phyloP scores from a whole-genome alignment of 2,797 vertebrate species.

The Cossypha heuglini region DNA sequence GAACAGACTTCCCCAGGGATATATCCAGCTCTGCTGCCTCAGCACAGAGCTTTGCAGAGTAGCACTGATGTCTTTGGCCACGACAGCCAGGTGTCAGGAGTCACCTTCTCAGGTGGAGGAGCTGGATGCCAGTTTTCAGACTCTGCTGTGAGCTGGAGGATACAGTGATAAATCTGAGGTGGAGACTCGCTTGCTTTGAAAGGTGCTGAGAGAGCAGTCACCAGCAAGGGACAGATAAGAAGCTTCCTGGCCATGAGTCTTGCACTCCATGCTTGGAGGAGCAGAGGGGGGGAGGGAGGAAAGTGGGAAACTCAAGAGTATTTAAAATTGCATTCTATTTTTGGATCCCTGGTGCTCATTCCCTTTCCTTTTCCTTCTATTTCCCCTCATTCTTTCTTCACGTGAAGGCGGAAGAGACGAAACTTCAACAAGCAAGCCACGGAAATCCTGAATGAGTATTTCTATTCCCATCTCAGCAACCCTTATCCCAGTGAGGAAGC shows the following conservation, averaged over 20 bases:
- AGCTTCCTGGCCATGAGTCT: background rate
- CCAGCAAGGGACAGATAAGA: background rate
- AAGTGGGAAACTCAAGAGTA: background rate
- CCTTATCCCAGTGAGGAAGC: slow-evolving; percentile 99
- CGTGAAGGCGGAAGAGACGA: slow-evolving; percentile 90
- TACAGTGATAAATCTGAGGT: background rate
- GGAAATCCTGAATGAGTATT: slow-evolving; percentile 99
- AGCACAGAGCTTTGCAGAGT: background rate
- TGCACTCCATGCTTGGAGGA: background rate
- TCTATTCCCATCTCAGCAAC: slow-evolving; percentile 99
- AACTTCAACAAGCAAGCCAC: slow-evolving; percentile 99
- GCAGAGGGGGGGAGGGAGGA: background rate
- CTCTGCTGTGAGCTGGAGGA: background rate
- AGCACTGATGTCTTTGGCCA: background rate
- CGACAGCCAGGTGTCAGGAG: background rate
- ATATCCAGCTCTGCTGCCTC: background rate
- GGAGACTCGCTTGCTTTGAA: background rate
- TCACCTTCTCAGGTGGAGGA: background rate
- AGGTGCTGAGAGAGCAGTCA: background rate
- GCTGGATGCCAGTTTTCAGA: background rate
- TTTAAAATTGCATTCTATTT: background rate
- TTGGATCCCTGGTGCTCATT: background rate
- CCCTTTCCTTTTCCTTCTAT: slow-evolving; percentile 6
- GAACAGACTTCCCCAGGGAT: background rate
- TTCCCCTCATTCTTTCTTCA: background rate